phyloP scores from a whole-genome alignment of 1,140 invertebrate genomes.

The Anastatus disparis region DNA sequence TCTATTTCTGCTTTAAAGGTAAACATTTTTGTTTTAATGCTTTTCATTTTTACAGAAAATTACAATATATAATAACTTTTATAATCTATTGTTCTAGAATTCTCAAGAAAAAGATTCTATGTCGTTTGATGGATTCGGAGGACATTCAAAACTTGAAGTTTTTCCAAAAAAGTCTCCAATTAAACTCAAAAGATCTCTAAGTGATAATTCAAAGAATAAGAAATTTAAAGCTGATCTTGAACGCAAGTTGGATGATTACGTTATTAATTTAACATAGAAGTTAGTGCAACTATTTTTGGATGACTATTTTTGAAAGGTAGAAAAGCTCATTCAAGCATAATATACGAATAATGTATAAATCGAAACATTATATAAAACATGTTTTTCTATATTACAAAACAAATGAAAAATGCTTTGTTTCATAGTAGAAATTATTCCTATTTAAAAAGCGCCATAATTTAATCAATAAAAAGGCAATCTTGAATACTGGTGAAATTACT shows the following conservation, averaged over 20 bases:
- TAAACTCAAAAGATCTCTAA: constrained; percentile 34
- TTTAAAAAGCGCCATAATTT: too few species aligned
- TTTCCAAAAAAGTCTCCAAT: constrained; percentile 46
- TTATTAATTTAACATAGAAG: constrained; percentile 36
- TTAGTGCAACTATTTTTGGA: constrained; percentile 20
- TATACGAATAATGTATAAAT: neutral
- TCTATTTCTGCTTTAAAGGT: too few species aligned
- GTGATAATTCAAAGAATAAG: constrained; percentile 31
- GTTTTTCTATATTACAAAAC: neutral
- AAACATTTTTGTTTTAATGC: too few species aligned
- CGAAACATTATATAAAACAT: neutral
- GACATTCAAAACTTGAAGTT: constrained; percentile 53
- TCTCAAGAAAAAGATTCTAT: constrained; percentile 7
- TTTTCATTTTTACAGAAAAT: too few species aligned
- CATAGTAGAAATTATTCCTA: too few species aligned
- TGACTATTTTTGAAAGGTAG: neutral
- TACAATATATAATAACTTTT: neutral
- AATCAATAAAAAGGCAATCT: too few species aligned
- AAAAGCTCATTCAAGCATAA: neutral
- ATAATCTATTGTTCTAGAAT: neutral
- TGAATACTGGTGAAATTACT: too few species aligned
- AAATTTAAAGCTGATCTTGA: constrained; percentile 44
- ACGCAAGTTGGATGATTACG: constrained; percentile 38
- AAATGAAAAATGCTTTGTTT: neutral
- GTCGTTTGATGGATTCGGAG: constrained; percentile 57